Evolutionary conservation across 30 jellyfish, hydroid and myxozoan species (phyloP), one percentile per base, ranked within the genome.

Genomic region (Chironex yamaguchii): DNA sequence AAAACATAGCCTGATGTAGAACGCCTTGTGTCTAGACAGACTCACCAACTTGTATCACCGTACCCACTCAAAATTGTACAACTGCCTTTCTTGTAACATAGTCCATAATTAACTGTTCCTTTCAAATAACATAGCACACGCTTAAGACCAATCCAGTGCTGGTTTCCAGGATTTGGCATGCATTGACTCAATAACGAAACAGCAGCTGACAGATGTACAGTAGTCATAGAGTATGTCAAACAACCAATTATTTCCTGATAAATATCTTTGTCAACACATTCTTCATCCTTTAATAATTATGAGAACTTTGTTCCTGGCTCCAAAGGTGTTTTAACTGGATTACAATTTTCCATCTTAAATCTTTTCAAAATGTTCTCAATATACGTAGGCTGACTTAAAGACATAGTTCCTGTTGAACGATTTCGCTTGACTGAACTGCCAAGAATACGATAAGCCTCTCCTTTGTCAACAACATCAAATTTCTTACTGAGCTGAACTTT

Each of bases 141-240:
- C 20, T 53, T 53, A 53, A 53, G 32, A 3, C 32, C 71, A 53
- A 32, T 17, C 85, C 85, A 75, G 30, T 75, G 88, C 30, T 75
- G 42, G 29, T 76, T 76, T 4, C 36, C 81, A n/a, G 89, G 89
- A 50, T 32, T 52, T 3, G 89, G 30, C 89, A 76, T 76, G 67
- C 1, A 54, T 32, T 76, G 89, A 52, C 89, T 76, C 67, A 76
- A 48, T 29, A 76, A 62, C n/a, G 32, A 30, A 1, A 50, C 89
- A 21, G 89, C 84, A 25, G 84, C 84, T 24, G 89, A 51, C 20
- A 76, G 22, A 28, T 76, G 84, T 20, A 82, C 54, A 53, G 72
- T 62, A 24, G 54, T 51, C 34, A 34, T 29, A 21, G 81, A 2
- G 54, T 76, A 76, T 2, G 89, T 76, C 29, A 76, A 52, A 52